Base-by-base conservation (phyloP, 2,113 vertebrate species). In the Colinus virginianus region DNA sequence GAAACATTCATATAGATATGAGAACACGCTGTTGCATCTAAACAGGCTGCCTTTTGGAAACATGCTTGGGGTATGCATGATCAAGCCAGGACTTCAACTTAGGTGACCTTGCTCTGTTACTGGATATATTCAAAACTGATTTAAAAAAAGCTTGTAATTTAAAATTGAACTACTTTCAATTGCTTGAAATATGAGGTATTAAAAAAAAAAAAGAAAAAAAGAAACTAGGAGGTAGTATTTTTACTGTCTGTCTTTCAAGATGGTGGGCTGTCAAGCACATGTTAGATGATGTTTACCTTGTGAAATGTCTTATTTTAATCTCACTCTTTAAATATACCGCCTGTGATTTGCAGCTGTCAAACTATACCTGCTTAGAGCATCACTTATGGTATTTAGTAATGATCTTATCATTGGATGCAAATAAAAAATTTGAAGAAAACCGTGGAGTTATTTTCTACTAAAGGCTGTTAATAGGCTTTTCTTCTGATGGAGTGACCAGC, bases 1-100 rank as follows among this genome's bases (percentile, higher is more conserved):
- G 45, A 46, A 92, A 80, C 9, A 25, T 11, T 7, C 13, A 4
- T 2, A 7, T 0, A 1, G 34, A 10, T 18, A 30, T 2, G 6
- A n/a, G 20, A 32, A 23, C 22, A 23, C 21, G 6, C 1, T 7
- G 3, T 1, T 61, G 49, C 1, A 6, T 17, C 63, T 28, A 42
- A 56, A 40, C 25, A 69, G n/a, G 12, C n/a, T 53, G 16, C 25
- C 22, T 74, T 77, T 34, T 70, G 56, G 51, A 70, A 42, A n/a
- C 72, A 1, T 63, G 22, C n/a, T 20, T 76, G 22, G 25, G 15
- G 19, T 40, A 38, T 42, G 20, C 17, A 4, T 49, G 59, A 19
- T 74, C 40, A 70, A 30, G 46, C 15, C 49, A 66, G 42, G 78
- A 75, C 38, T 36, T 91, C 69, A 17, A 36, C 22, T 74, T 74